A percentile compares a stretch with the other conserved stretches of the same genome.
These are phyloP conservation scores for Ploceus nigricollis DNA, from an alignment of 2,113 vertebrate genomes.

Conservation along the genomic window DNA sequence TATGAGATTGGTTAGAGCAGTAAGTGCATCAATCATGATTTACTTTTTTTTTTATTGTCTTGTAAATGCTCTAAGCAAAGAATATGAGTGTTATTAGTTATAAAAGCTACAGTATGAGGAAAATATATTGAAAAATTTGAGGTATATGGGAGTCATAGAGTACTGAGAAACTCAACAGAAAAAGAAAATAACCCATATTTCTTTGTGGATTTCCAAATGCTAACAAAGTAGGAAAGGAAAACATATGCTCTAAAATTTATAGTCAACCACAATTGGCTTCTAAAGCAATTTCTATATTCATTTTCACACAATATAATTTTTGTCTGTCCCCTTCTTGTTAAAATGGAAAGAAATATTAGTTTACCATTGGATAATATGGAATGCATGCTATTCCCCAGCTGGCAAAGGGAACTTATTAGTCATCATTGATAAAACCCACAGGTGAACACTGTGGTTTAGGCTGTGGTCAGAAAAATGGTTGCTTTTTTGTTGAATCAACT, in stretches of 20 bases:
- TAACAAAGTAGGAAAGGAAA: not conserved
- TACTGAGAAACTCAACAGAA: not conserved
- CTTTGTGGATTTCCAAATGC: not conserved
- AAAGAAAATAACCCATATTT: not conserved
- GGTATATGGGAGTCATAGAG: not conserved
- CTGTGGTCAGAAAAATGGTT: not conserved
- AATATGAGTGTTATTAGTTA: not conserved
- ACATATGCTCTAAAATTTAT: not conserved
- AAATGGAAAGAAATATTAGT: not conserved
- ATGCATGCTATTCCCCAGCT: not conserved
- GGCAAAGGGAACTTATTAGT: not conserved
- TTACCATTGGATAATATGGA: not conserved
- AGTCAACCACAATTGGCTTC: not conserved
- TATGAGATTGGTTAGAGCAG: not conserved
- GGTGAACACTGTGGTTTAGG: not conserved
- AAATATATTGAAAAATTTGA: slow-evolving; percentile 15
- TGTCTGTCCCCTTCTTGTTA: not conserved
- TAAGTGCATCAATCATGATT: not conserved
- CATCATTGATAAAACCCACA: not conserved
- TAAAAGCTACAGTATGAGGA: not conserved
- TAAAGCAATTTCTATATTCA: not conserved
- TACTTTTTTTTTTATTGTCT: slow-evolving; percentile 10
- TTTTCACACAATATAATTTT: slow-evolving; percentile 3
- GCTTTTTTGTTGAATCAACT: not conserved
- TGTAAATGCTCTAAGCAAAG: slow-evolving; percentile 41